These are phyloP conservation scores for Pterobdella sp. DNA, from an alignment of 2,888 invertebrate genomes.

Conservation along the genomic window DNA sequence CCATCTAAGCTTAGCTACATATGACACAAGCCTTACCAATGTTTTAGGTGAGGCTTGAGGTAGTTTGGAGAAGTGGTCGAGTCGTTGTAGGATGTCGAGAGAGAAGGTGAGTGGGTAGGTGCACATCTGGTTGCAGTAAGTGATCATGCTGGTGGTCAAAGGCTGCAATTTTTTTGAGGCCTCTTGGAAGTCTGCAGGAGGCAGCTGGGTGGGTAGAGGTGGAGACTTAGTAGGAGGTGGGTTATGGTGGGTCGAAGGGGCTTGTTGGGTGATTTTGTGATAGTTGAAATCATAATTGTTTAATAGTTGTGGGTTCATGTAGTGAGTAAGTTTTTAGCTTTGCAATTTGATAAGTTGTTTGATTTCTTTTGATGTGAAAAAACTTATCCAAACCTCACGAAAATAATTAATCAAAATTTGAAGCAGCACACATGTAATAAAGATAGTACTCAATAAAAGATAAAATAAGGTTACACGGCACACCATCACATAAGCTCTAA, in stretches of 20 bases:
- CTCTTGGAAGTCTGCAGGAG: neutral
- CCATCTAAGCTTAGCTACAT: no score
- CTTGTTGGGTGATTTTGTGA: neutral
- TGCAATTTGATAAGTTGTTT: no score
- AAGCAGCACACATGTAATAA: no score
- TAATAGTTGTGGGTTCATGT: no score
- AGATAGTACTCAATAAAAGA: no score
- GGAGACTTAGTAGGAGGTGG: neutral
- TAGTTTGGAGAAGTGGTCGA: neutral
- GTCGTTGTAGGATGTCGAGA: neutral
- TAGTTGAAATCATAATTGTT: no score
- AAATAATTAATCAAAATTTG: no score
- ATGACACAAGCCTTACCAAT: neutral
- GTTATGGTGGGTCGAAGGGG: neutral
- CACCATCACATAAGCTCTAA: no score
- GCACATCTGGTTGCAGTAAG: conserved; percentile 5
- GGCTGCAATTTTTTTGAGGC: conserved; percentile 5
- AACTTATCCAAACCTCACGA: no score
- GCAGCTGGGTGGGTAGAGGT: conserved; percentile 7
- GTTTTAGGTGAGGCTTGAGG: neutral
- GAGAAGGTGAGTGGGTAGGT: neutral
- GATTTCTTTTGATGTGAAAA: neutral
- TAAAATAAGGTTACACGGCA: no score
- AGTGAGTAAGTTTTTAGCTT: no score
- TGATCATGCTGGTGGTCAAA: conserved; percentile 9